Evolutionary conservation across 2,797 vertebrate genomes (phyloP).

Genomic region (Columba guinea): DNA sequence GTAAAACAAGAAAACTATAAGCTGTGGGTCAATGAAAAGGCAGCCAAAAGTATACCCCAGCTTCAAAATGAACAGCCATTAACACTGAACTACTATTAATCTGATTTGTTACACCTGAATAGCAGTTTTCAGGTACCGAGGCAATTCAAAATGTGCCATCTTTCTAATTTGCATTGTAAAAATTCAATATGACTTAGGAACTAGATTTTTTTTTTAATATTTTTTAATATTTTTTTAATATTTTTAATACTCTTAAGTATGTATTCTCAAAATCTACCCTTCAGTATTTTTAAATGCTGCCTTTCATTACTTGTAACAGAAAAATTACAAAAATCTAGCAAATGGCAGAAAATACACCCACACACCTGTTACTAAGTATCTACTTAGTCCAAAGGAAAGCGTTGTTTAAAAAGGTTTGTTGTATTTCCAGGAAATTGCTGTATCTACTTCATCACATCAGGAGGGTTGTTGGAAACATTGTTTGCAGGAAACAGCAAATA

Average conservation of each 20-base stretch:
- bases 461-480: not conserved
- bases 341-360: slow-evolving; percentile 16
- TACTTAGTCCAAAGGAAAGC: not conserved
- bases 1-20: not conserved
- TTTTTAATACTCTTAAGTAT: not conserved
- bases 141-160: not conserved
- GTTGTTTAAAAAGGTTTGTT: not conserved
- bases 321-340: not conserved
- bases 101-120: not conserved
- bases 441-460: not conserved
- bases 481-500: not conserved
- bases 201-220: not conserved
- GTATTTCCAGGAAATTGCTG: not conserved
- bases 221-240: not conserved
- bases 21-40: not conserved
- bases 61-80: not conserved
- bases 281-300: not conserved
- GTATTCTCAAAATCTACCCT: not conserved
- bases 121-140: not conserved
- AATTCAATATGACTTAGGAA: not conserved
- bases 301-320: not conserved
- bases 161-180: not conserved
- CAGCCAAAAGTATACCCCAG: not conserved
- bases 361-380: not conserved
- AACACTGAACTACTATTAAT: not conserved